Evolutionary conservation across 2,888 invertebrate species (phyloP), one percentile per base, ranked within the genome.

Genomic region (Acleris literana): DNA sequence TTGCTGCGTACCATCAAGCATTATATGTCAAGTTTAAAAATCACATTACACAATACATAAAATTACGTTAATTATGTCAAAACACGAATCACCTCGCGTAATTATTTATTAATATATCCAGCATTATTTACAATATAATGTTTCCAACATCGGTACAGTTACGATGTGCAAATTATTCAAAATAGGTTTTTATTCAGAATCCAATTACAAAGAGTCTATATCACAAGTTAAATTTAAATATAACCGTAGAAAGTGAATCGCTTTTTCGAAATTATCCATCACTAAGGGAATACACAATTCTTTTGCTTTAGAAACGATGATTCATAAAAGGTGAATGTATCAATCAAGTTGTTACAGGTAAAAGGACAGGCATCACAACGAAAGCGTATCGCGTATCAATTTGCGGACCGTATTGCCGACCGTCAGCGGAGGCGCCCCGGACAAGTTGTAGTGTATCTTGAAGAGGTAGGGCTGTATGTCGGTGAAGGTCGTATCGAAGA

Each of bases 391-490:
- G 80, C 96, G 96, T 72, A 98, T 95, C 69, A 98, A 94, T 87
- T 97, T 98, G 80, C 97, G 96, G 94, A 98, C 95, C 5, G 98
- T 97, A 79, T 96, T 96, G 56, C 97, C 96, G 77, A 98, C 96
- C 2, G 97, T 96, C 4, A 96, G 94, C 71, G 95, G 94, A 66
- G 96, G 94, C 63, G 97, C 96, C 64, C 96, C 97, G 49, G 96
- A 94, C 68, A 97, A 94, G 68, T 96, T 96, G 85, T 96, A 97
- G 74, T 96, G 95, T 80, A 99, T 95, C 93, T 97, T 98, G 92
- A 98, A 99, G 74, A 99, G 93, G 91, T 99, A 99, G 62, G 99
- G 99, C 88, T 99, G 99, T 62, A 99, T 96, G 87, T 99, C 99
- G 1, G 95, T 92, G 90, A 96, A 98, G 43, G 96, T 95, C 18